Base-by-base conservation (phyloP, 1,140 invertebrate genomes). In the Microplitis mediator region DNA sequence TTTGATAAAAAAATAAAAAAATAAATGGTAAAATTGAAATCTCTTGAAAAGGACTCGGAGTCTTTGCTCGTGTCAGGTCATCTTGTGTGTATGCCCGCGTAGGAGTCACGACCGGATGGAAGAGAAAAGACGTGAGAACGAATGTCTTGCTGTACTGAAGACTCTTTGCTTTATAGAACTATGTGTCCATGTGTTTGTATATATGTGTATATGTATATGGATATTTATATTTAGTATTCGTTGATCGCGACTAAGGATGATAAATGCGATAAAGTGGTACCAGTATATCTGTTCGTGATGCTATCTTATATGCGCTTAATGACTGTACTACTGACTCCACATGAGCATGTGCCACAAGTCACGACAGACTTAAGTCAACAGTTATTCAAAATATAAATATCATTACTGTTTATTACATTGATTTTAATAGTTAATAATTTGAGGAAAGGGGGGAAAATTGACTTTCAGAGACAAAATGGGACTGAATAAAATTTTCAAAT, bases 241-340 rank as follows among this genome's bases (percentile, higher is more conserved):
- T 73, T 61, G 39, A 45, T 45, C 39, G 71, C 50, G 32, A 65
- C 72, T 70, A 60, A 75, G 74, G 68, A 75, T 73, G 74, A 75
- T 75, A 68, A 75, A 75, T 75, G 71, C 63, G 74, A 75, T 75
- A 75, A 73, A 73, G 74, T 71, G 71, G 71, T 73, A 75, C 71
- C 63, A 73, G 74, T 73, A 73, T 75, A 68, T 73, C 67, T 71
- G 63, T 71, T 58, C 63, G 54, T 73, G 69, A 75, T 73, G 39
- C 11, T 73, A 75, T 75, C 74, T 72, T 62, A 73, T 73, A 62
- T 69, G 73, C 71, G 63, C 69, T 75, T 73, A 75, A 73, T 73
- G 64, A 73, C 50, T 69, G 62, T 69, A 58, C 56, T 31, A 58
- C 52, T 54, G 52, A 23, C 8, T 31, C 23, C 23, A 58, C 16